phyloP scores from a whole-genome alignment of 1,140 invertebrate genomes.

The Belonocnema kinseyi region DNA sequence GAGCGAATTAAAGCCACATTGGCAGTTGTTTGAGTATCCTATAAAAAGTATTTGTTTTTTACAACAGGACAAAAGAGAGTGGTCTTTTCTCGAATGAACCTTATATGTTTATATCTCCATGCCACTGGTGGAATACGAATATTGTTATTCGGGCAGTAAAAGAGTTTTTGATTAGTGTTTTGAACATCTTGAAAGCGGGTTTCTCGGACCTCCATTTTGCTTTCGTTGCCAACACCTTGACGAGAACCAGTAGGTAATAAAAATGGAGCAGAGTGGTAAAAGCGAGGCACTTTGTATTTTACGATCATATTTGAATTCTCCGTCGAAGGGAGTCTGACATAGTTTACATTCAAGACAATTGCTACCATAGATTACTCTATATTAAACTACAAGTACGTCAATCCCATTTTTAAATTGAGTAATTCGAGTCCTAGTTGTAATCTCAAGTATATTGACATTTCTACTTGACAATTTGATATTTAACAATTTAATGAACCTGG shows the following conservation, averaged over 20 bases:
- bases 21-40: no score
- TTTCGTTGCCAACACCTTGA: conserved; percentile 37
- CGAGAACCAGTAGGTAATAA: conserved; percentile 27
- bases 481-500: background rate
- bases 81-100: background rate
- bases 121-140: conserved; percentile 22
- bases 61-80: background rate
- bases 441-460: background rate
- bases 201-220: conserved; percentile 36
- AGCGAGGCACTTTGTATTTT: conserved; percentile 32
- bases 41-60: no score
- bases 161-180: conserved; percentile 32
- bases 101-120: background rate
- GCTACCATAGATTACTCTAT: conserved; percentile 51
- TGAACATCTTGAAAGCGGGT: conserved; percentile 41
- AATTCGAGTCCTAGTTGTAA: background rate
- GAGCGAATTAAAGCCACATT: no score
- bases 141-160: conserved; percentile 46
- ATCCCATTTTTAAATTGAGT: conserved; percentile 54
- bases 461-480: background rate
- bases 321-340: conserved; percentile 38
- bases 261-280: conserved; percentile 31
- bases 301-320: conserved; percentile 31
- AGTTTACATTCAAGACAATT: conserved; percentile 53
- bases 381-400: conserved; percentile 55